Percentiles rank a stretch among this genome's conserved stretches.
Evolutionary conservation across 2,797 vertebrate genomes (phyloP).

Genomic region (Catamblyrhynchus diadema): DNA sequence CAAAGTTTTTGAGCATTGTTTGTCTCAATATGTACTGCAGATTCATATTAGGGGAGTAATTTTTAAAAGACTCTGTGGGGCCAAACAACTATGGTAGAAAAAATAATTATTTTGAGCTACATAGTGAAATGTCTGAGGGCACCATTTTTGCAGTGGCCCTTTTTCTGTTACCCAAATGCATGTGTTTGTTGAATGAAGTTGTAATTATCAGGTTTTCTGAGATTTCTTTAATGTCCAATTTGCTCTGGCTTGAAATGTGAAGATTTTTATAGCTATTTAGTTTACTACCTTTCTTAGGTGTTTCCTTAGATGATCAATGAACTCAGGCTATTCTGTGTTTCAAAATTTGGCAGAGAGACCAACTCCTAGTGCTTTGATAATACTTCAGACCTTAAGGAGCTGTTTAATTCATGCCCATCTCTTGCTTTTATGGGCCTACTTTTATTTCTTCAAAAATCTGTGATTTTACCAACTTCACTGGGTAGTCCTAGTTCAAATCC

Average conservation of each 20-base stretch:
- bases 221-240: background rate
- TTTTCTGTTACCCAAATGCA: background rate
- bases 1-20: fast-evolving
- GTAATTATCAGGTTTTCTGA: background rate
- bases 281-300: background rate
- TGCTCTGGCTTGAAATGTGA: background rate
- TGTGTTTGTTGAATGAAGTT: background rate
- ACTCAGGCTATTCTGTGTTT: background rate
- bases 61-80: background rate
- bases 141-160: background rate
- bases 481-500: background rate
- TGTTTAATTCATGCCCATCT: background rate
- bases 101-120: background rate
- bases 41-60: background rate
- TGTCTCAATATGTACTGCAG: background rate
- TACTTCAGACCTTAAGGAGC: background rate
- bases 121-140: background rate
- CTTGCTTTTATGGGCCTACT: background rate
- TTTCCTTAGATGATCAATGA: background rate
- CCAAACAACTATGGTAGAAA: background rate
- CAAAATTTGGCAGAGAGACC: background rate
- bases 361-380: background rate
- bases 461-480: background rate
- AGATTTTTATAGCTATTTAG: background rate
- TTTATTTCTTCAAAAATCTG: background rate